These are phyloP conservation scores for Acinonyx jubatus DNA, from an alignment of 2,113 vertebrate genomes.

Conservation along the genomic window DNA sequence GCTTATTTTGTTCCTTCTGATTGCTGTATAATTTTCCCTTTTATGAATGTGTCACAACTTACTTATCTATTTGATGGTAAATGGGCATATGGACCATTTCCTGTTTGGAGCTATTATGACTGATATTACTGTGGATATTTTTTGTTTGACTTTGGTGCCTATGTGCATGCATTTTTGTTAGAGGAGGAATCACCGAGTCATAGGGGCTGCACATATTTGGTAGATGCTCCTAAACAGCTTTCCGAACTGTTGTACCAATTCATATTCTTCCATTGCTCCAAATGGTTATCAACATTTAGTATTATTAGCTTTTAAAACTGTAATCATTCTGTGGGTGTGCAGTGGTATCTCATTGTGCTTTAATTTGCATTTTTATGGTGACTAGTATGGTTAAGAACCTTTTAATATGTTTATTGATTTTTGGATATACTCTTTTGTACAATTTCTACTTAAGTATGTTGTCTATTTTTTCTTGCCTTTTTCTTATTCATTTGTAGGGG, in stretches of 20 bases:
- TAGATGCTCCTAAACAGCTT: constrained; percentile 43
- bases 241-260: constrained; percentile 45
- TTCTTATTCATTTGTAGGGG: constrained; percentile 6
- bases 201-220: not conserved
- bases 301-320: constrained; percentile 37
- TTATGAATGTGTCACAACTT: not conserved
- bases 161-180: constrained; percentile 17
- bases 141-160: constrained; percentile 21
- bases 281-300: constrained; percentile 56
- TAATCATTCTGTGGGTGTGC: constrained; percentile 46
- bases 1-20: constrained; percentile 26
- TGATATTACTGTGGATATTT: constrained; percentile 35
- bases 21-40: constrained; percentile 41
- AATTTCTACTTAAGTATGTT: constrained; percentile 47
- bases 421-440: not conserved
- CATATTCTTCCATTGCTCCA: constrained; percentile 36
- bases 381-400: constrained; percentile 52
- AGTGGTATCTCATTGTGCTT: constrained; percentile 42
- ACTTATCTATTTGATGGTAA: not conserved
- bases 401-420: constrained; percentile 45
- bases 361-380: constrained; percentile 55
- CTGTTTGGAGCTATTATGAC: not conserved
- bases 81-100: not conserved
- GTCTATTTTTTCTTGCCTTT: not conserved
- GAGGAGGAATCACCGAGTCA: not conserved